Evolutionary conservation across 2,113 vertebrate genomes (phyloP), one percentile per base, ranked within the genome.

Genomic region (Oncorhynchus clarkii): DNA sequence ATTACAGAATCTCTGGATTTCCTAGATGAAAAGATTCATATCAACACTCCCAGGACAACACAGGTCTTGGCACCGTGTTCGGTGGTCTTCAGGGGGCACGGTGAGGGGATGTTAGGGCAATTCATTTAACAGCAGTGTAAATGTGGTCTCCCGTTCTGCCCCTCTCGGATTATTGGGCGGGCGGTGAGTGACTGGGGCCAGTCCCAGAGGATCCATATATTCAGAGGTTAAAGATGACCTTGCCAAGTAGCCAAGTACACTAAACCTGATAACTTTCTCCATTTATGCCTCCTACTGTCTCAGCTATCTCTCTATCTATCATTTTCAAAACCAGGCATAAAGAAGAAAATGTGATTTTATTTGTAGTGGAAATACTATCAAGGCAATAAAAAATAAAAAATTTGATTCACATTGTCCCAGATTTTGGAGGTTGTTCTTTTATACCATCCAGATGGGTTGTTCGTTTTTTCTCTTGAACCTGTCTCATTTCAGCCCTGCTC

Each of bases 151-250:
- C 75, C 39, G 79, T 75, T 84, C 77, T 60, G 64, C 70, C 77
- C 64, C 79, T 81, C 73, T 77, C 69, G 77, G 65, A 64, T 87
- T 89, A 86, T 87, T 89, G 85, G 84, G 82, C 75, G 80, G 79
- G 80, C 57, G 80, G 77, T 80, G 81, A 76, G 78, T 76, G 83
- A 76, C 84, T 88, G 80, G 70, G 75, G 82, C 67, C 26, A 27
- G 34, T 89, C 87, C 85, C 87, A 72, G 73, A 89, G 87, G 84
- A 87, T 80, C 82, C 84, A 89, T 87, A 80, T 80, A 80, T 80
- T 78, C 75, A 60, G 69, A 75, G 72, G 84, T 85, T 85, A 79
- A 85, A 86, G 76, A 84, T 86, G 87, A 89, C 87, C 87, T 89
- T 89, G 87, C 76, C 84, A 83, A 89, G 84, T 82, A 78, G 87